Base-by-base conservation (phyloP, 2,888 invertebrate genomes). In the Andrena chrysosceles region DNA sequence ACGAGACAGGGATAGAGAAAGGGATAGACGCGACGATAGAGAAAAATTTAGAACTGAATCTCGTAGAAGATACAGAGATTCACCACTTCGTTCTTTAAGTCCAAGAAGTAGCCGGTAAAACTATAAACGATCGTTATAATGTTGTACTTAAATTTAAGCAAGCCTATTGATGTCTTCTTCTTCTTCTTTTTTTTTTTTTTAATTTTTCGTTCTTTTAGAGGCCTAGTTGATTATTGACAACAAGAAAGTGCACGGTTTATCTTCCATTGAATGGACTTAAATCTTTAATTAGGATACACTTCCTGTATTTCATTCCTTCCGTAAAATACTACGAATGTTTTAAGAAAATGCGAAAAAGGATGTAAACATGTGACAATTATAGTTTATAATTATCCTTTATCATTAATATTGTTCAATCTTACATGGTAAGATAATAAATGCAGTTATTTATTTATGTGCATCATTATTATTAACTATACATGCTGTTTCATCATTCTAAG, bases 161-260 rank as follows among this genome's bases (percentile, higher is more conserved):
- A 49, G 4, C 13, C 33, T 35, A 66, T 63, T n/a, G 35, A 48
- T 56, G 16, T 60, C 59, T 59, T 70, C 26, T 8, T 23, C 13
- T 42, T 63, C 69, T 48, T 52, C 63, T 79, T 69, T 23, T 73
- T 62, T 63, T 8, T 54, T 63, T 10, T 56, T 56, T 56, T 79
- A 76, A 70, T 70, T 69, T 75, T 85, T 74, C 81, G 66, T 83
- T 83, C 35, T 92, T 91, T 68, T 89, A 93, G 93, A 85, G 92
- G 93, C 83, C 91, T 93, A 88, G 93, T 93, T 74, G 93, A 93
- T 89, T 93, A 93, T 88, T 93, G 89, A 93, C 71, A 66, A 31
- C 66, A 62, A 71, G 29, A 54, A 70, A 74, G 66, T 52, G 48
- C 63, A 81, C 54, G 60, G 66, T 84, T 79, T 74, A 78, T 79